These are phyloP conservation scores for Spilogale gracilis DNA, from an alignment of 2,113 vertebrate genomes.

Conservation along the genomic window DNA sequence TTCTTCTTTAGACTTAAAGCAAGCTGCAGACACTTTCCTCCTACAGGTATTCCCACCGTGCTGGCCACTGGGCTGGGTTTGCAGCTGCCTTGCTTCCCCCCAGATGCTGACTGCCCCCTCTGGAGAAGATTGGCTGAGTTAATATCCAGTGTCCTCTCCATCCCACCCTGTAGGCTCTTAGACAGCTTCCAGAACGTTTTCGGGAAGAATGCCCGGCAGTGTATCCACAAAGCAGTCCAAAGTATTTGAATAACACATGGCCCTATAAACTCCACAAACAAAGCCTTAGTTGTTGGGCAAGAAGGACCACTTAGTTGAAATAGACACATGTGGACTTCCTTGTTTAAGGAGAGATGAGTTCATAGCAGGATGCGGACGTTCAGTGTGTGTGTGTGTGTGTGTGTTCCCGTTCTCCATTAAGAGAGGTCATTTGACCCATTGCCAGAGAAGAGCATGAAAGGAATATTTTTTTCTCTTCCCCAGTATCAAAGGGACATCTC, in stretches of 20 bases:
- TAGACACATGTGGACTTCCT: background rate
- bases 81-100: background rate
- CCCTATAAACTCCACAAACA: conserved; percentile 42
- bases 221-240: conserved; percentile 53
- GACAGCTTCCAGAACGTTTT: conserved; percentile 47
- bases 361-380: conserved; percentile 2
- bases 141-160: conserved; percentile 33
- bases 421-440: background rate
- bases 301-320: conserved; percentile 36
- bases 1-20: conserved; percentile 30
- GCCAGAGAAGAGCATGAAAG: background rate
- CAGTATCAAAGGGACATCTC: background rate
- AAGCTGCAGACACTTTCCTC: conserved; percentile 5
- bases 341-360: background rate
- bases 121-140: conserved; percentile 16
- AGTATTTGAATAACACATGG: conserved; percentile 62
- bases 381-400: background rate
- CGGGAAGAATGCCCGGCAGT: conserved; percentile 6
- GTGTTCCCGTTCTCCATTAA: background rate
- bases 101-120: background rate
- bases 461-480: background rate
- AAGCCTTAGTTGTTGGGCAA: conserved; percentile 46
- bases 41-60: background rate
- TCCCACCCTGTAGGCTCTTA: background rate
- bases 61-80: background rate